These are phyloP conservation scores for Lordiphosa andalusiaca DNA, from an alignment of 2,888 invertebrate genomes.

Conservation along the genomic window DNA sequence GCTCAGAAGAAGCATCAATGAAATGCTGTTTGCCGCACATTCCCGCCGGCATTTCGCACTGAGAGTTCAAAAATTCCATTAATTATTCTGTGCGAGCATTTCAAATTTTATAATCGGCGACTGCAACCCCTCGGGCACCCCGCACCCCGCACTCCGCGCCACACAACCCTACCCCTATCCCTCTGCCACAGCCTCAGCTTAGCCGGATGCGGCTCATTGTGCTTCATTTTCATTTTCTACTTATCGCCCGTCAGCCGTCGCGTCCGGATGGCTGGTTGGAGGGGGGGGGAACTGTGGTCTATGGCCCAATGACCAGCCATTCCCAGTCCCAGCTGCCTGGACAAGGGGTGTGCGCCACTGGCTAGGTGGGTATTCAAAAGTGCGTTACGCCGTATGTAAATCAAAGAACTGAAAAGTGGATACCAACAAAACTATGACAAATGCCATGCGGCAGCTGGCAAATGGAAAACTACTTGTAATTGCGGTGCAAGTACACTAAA, in stretches of 20 bases:
- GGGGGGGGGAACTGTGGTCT: no score
- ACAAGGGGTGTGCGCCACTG: conserved; percentile 1
- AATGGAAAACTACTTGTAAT: no score
- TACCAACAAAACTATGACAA: conserved; percentile 41
- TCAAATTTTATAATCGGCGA: conserved; percentile 61
- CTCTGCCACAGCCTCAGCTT: conserved; percentile 12
- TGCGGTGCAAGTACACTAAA: no score
- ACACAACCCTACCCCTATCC: not conserved
- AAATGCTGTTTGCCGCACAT: conserved; percentile 45
- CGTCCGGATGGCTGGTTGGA: no score
- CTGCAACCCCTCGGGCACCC: conserved; percentile 8
- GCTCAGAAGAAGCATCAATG: conserved; percentile 56
- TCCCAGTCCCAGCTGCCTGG: no score
- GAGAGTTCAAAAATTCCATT: conserved; percentile 69
- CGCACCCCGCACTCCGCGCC: no score
- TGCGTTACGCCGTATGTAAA: conserved; percentile 51
- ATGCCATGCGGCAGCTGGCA: conserved; percentile 13
- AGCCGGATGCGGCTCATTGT: conserved; percentile 62
- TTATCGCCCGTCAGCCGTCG: conserved; percentile 31
- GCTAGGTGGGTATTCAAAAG: conserved; percentile 34
- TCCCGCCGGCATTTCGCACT: conserved; percentile 43
- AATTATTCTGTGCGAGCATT: conserved; percentile 59
- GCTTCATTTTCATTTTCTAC: conserved; percentile 57
- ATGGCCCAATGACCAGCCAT: no score
- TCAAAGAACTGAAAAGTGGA: conserved; percentile 44